Base-by-base conservation (phyloP, 2,113 vertebrate genomes). In the Plectropomus leopardus region DNA sequence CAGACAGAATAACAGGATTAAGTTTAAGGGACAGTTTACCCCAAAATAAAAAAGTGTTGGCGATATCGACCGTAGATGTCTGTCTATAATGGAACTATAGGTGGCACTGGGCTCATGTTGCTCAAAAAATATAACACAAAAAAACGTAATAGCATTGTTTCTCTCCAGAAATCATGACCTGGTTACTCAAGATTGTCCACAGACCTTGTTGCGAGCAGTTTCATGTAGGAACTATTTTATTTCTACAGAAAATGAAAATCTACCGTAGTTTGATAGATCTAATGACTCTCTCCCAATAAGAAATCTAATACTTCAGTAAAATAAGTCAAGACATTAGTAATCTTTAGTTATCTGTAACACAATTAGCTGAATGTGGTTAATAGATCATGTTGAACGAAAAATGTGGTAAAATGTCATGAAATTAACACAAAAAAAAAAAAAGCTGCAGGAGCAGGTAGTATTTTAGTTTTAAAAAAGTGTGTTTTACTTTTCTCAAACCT, bases 401-500 rank as follows among this genome's bases (percentile, higher is more conserved):
- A 86, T 76, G 67, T 34, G 23, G 40, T 86, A 74, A 83, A 51
- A 48, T 45, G 30, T 64, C 66, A 64, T 78, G 15, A 7, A 19
- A 13, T 40, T 23, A 16, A 36, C 13, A 5, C 34, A 69, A 48
- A 44, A 63, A 16, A 36, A 8, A 5, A 42, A 69, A 48, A 44
- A 63, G 44, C 19, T 34, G 16, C 24, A 59, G 40, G 42, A 15
- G 28, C 3, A 7, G 45, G 14, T 15, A 16, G 36, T 61, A 14
- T 51, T 30, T 55, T 10, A 47, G 36, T 40, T 32, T 3, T 69
- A 48, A 66, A 50, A 36, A 17, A 44, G 16, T 40, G 17, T 0
- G 34, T 17, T 17, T 48, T 17, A 54, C 15, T 17, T 34, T 9
- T 67, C 30, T 36, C 28, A 66, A 55, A 40, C 34, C 5, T 10